Conservation (phyloP, 2,797 vertebrate genomes). For the Oryzias dopingdopingensis region DNA sequence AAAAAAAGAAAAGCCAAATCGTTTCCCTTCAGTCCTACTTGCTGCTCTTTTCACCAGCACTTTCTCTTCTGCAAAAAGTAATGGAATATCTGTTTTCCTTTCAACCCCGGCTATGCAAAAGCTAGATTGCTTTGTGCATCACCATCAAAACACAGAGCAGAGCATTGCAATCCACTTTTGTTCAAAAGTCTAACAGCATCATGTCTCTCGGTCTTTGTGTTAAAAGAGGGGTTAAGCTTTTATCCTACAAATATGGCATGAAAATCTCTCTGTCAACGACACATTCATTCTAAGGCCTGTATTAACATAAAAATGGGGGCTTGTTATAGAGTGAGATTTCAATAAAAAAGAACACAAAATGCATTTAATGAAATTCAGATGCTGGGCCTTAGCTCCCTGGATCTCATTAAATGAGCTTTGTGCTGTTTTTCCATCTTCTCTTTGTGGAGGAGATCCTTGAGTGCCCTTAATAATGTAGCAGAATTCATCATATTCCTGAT, state of each 20-base stretch:
- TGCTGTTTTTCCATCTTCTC: constrained; percentile 75
- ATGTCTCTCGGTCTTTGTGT: constrained; percentile 60
- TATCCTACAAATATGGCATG: constrained; percentile 79
- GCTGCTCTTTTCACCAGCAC: constrained; percentile 71
- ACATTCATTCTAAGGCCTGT: constrained; percentile 68
- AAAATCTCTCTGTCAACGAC: constrained; percentile 76
- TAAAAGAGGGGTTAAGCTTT: constrained; percentile 78
- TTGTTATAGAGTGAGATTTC: constrained; percentile 84
- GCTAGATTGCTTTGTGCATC: constrained; percentile 72
- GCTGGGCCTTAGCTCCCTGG: constrained; percentile 75
- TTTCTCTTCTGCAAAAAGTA: constrained; percentile 71
- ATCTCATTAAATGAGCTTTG: constrained; percentile 86
- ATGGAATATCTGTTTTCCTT: constrained; percentile 74
- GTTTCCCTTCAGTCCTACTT: constrained; percentile 65
- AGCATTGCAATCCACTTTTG: constrained; percentile 68
- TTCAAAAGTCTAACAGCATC: constrained; percentile 66
- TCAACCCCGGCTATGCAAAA: constrained; percentile 55
- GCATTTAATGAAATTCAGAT: constrained; percentile 86
- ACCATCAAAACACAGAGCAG: constrained; percentile 65
- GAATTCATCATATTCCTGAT: constrained; percentile 80
- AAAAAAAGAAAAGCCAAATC: constrained; percentile 49
- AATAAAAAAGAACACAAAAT: constrained; percentile 82
- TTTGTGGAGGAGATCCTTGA: constrained; percentile 75
- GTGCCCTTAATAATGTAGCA: constrained; percentile 78
- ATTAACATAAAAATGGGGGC: constrained; percentile 82